Percentiles rank a stretch among this genome's conserved stretches.
phyloP scores from a whole-genome alignment of 2,113 vertebrate species.

The Phylloscopus trochilus region DNA sequence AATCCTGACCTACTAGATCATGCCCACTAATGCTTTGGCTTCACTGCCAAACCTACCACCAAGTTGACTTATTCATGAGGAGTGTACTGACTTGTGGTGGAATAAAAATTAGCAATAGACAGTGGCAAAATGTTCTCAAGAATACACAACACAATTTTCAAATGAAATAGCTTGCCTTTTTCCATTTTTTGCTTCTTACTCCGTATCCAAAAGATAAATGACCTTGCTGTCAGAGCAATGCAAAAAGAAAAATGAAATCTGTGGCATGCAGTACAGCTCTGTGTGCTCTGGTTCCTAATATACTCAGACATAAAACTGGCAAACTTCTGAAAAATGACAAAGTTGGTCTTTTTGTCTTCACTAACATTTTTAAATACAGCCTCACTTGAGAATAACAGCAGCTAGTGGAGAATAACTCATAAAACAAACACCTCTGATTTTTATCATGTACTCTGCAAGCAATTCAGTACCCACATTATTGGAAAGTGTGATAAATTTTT shows the following conservation, averaged over 20 bases:
- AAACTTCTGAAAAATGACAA: neutral
- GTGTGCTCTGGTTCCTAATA: neutral
- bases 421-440: neutral
- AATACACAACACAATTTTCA: neutral
- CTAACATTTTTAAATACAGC: neutral
- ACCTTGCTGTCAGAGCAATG: slow-evolving; percentile 14
- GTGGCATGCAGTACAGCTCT: neutral
- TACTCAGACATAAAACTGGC: neutral
- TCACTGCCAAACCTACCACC: neutral
- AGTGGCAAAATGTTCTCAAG: neutral
- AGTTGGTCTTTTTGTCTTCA: neutral
- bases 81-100: neutral
- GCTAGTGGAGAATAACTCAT: neutral
- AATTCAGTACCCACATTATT: neutral
- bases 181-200: neutral
- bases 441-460: neutral
- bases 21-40: neutral
- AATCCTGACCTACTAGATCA: neutral
- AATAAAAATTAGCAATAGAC: neutral
- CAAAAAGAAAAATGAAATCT: slow-evolving; percentile 26
- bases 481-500: neutral
- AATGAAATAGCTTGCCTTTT: neutral
- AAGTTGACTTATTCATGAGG: neutral
- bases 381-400: neutral
- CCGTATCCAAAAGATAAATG: slow-evolving; percentile 5